Evolutionary conservation across 2,797 vertebrate genomes (phyloP), one percentile per base, ranked within the genome.

Genomic region (Scyliorhinus canicula): DNA sequence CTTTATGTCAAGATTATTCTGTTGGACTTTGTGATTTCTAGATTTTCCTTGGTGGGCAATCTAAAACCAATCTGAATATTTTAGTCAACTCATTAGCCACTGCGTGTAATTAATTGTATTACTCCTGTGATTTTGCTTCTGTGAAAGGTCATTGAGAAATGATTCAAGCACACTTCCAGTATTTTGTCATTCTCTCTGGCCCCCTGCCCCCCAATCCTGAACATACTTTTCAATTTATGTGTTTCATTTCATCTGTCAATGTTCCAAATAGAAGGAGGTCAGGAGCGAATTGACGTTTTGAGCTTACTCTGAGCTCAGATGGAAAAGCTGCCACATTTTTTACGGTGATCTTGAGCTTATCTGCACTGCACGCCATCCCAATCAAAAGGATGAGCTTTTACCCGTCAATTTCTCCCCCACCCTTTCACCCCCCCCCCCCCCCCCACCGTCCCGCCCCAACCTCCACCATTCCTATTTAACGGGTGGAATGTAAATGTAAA

Each of bases 201-300:
- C 35, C 57, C 88, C 88, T 16, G n/a, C 24, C 12, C 85, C 85
- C 19, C 57, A 31, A 21, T 26, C 44, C 40, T 1, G 65, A 52
- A 71, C 14, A 93, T 69, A 31, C 63, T 93, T 50, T 96, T 96
- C 96, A 96, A 96, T 96, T 97, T 95, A 97, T 97, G 95, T 97
- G 96, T 96, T 97, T 97, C 96, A 96, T 95, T 96, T 96, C 95
- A 95, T 95, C 95, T 96, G 96, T 96, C 96, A 95, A 84, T 95
- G 95, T 95, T 96, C 97, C 97, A 97, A 95, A 96, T 97, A 96
- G 95, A 95, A 96, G 96, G 96, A 96, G 97, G 97, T 97, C 96
- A 96, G 96, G 95, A 31, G 44, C 2, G 14, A 96, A 96, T 95
- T 96, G 95, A 96, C 96, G 95, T 95, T 71, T 95, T 96, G 95